These are phyloP conservation scores for Marmota monax DNA, from an alignment of 2,113 vertebrate genomes.

Conservation along the genomic window DNA sequence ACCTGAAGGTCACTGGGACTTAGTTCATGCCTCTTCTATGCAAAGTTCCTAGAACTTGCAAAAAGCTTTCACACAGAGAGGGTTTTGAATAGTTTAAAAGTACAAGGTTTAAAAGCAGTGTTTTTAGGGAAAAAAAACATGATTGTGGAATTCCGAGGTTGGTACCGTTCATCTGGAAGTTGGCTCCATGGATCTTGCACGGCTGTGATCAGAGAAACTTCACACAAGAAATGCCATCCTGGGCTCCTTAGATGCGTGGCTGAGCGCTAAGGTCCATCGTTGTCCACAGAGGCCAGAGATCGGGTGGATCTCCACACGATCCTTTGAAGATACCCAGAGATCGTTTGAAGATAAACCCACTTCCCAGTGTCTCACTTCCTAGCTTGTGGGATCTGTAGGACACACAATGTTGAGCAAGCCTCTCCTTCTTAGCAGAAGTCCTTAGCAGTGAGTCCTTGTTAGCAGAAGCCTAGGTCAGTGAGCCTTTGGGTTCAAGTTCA, in stretches of 20 bases:
- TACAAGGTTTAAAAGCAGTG: neutral
- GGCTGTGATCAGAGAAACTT: neutral
- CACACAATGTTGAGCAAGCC: neutral
- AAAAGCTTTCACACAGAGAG: neutral
- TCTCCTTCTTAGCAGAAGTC: too few relatives aligned
- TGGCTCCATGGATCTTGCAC: accelerated
- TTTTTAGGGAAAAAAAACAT: neutral
- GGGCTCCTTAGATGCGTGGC: neutral
- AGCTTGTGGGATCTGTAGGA: neutral
- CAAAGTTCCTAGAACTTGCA: neutral
- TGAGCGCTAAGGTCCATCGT: accelerated
- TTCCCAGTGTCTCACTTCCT: neutral
- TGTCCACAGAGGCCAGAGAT: neutral
- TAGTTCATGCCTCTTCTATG: neutral
- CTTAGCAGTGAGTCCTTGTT: too few relatives aligned
- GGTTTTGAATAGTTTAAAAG: neutral
- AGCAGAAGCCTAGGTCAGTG: neutral
- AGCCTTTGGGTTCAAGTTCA: neutral
- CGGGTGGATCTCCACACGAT: neutral
- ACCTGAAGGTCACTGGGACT: neutral
- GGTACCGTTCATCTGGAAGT: neutral
- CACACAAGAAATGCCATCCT: neutral
- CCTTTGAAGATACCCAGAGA: too few relatives aligned
- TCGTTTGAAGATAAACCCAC: neutral
- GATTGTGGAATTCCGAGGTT: neutral